Base-by-base conservation (phyloP, 2,797 vertebrate species). In the Clarias laeviceps region DNA sequence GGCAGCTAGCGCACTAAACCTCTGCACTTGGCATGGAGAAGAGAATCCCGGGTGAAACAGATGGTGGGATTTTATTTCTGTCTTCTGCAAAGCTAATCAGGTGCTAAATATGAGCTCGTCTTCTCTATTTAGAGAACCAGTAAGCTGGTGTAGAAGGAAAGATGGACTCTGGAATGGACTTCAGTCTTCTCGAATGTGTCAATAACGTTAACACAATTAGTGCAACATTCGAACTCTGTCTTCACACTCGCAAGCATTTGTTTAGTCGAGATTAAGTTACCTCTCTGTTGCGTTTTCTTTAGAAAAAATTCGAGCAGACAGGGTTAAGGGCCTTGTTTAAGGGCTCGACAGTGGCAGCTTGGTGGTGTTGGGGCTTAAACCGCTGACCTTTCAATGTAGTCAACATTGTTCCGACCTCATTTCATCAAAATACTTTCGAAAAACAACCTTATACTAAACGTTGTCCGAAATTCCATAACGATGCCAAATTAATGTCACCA, bases 71-170 rank as follows among this genome's bases (percentile, higher is more conserved):
- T 88, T 84, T 88, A 88, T 84, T 88, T 91, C 83, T 90, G 89
- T 91, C 90, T 91, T 92, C 88, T 85, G 80, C 88, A 88, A 80
- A 5, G 50, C 89, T 93, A 91, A 94, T 93, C 93, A 92, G 91
- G 87, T 92, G 92, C 92, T 94, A 93, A 94, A 94, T 92, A 94
- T 92, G 88, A 87, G 89, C 91, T 91, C 89, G 89, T 91, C 90
- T 91, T 81, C 72, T 69, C 81, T 62, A 65, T 74, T 68, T 77
- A 66, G 82, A 22, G 83, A 61, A 68, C 24, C 69, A 24, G 29
- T 9, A 59, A 12, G 32, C 74, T 78, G 57, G 69, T 70, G 79
- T 70, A 68, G 7, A 12, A 79, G 37, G 9, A 32, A 20, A 70
- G 65, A 69, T 62, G 62, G 9, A 54, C 20, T 24, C n/a, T 50